Percentiles rank a stretch among this genome's conserved stretches.
These are phyloP conservation scores for Argyresthia goedartella DNA, from an alignment of 2,888 invertebrate species.

Conservation along the genomic window DNA sequence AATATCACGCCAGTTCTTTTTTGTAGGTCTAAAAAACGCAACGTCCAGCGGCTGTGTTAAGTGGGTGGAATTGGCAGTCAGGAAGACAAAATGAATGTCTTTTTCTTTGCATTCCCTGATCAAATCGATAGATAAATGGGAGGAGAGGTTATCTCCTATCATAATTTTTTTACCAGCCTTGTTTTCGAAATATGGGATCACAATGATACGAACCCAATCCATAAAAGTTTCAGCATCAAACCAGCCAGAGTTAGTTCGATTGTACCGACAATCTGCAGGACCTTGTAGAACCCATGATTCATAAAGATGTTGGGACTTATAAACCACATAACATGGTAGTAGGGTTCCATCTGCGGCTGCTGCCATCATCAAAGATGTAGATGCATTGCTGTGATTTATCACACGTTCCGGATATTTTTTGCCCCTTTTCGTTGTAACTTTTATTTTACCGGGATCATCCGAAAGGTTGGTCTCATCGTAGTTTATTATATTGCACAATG, in stretches of 20 bases:
- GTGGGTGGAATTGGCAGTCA: too few species aligned
- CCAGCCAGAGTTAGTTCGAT: neutral
- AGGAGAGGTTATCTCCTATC: too few species aligned
- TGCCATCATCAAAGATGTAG: neutral
- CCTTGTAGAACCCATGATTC: neutral
- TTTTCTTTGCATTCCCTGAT: too few species aligned
- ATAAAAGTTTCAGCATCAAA: neutral
- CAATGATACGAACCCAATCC: neutral
- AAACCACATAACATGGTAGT: neutral
- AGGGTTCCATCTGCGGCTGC: neutral
- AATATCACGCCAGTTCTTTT: too few species aligned
- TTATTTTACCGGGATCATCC: neutral
- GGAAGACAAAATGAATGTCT: too few species aligned
- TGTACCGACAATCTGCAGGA: neutral
- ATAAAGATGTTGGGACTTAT: neutral
- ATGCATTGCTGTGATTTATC: neutral
- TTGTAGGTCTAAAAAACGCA: too few species aligned
- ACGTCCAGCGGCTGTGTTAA: too few species aligned
- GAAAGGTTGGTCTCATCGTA: neutral
- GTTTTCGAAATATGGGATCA: neutral
- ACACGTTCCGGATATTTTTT: constrained; percentile 2
- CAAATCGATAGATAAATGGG: too few species aligned
- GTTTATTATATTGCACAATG: neutral
- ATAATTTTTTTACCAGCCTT: neutral
- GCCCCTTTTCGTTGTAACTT: neutral